These are phyloP conservation scores for Spilarctia lutea DNA, from an alignment of 2,888 invertebrate species.

Conservation along the genomic window DNA sequence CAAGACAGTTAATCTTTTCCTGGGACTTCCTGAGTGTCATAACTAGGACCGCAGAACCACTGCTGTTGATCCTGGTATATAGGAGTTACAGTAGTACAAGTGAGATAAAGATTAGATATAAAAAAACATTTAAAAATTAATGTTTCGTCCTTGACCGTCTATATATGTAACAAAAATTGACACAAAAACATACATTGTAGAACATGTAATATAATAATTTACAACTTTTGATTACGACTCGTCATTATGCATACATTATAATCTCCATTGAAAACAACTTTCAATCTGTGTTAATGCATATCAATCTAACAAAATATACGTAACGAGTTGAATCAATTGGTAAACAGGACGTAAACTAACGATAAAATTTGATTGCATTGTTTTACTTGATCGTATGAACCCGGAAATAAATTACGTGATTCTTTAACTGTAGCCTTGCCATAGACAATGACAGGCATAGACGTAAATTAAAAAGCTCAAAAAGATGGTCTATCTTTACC, in stretches of 20 bases:
- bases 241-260: constrained; percentile 25
- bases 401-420: constrained; percentile 5
- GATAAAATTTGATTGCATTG: constrained; percentile 30
- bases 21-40: background rate
- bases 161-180: constrained; percentile 32
- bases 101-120: background rate
- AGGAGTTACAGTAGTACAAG: background rate
- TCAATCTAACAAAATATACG: constrained; percentile 30
- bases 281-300: constrained; percentile 31
- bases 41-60: background rate
- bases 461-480: background rate
- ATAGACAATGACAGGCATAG: background rate
- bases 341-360: constrained; percentile 36
- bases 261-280: constrained; percentile 40
- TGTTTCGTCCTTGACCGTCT: constrained; percentile 44
- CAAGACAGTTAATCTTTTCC: background rate
- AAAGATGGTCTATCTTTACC: background rate
- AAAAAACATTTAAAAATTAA: constrained; percentile 8
- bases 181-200: constrained; percentile 34
- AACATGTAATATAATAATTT: constrained; percentile 37
- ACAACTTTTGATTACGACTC: constrained; percentile 35
- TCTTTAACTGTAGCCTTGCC: background rate
- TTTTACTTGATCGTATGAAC: background rate
- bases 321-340: constrained; percentile 22
- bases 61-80: background rate